Conservation (phyloP, 2,888 invertebrate species). For the Lepeophtheirus nordmannii region DNA sequence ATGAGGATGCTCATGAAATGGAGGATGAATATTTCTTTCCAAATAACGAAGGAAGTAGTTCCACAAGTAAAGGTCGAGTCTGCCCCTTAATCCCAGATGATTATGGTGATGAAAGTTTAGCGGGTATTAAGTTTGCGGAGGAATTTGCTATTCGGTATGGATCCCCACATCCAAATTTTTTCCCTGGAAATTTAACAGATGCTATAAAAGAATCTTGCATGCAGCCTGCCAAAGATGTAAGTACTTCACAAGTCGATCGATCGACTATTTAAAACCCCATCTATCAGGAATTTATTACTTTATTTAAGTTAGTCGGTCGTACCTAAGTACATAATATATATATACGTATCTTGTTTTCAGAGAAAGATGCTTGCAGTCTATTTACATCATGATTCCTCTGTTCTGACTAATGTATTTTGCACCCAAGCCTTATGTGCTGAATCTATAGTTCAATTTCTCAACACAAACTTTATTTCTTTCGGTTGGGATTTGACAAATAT, state of each 20-base stretch:
- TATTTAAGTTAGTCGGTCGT: too few relatives aligned
- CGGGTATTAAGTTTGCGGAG: conserved; percentile 67
- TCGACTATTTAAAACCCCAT: background rate
- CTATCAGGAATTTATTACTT: too few relatives aligned
- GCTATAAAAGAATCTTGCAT: conserved; percentile 77
- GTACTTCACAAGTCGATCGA: conserved; percentile 26
- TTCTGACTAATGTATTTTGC: conserved; percentile 91
- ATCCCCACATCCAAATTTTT: conserved; percentile 71
- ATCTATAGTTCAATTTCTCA: conserved; percentile 55
- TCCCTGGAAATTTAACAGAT: conserved; percentile 73
- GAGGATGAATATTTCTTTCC: conserved; percentile 23
- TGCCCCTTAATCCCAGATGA: conserved; percentile 54
- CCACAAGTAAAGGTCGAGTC: background rate
- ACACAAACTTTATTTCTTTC: conserved; percentile 79
- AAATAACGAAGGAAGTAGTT: background rate
- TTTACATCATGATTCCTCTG: conserved; percentile 87
- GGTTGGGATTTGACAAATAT: conserved; percentile 92
- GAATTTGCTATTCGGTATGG: conserved; percentile 75
- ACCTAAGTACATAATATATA: too few relatives aligned
- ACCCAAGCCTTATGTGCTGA: conserved; percentile 82
- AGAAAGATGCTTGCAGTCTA: conserved; percentile 84
- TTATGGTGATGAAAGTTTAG: conserved; percentile 65
- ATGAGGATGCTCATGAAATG: conserved; percentile 24
- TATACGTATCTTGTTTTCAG: too few relatives aligned
- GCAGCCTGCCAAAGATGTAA: conserved; percentile 74